These are phyloP conservation scores for Myioborus miniatus DNA, from an alignment of 2,797 vertebrate genomes.

Conservation along the genomic window DNA sequence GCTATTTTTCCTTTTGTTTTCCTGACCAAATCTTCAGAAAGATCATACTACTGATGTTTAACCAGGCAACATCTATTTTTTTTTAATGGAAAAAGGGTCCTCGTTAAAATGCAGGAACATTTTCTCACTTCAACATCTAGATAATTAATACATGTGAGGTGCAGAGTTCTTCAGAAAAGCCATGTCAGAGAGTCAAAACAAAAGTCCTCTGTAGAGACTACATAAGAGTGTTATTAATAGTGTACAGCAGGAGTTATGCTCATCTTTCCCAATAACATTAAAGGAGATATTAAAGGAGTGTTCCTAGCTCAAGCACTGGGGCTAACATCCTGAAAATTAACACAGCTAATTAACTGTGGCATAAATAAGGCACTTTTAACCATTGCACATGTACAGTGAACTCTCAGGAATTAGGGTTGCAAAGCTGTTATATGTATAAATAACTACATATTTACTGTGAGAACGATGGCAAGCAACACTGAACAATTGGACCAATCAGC, in stretches of 20 bases:
- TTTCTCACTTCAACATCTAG: background rate
- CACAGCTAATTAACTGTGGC: background rate
- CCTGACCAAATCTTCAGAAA: background rate
- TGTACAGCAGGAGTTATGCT: too few species aligned
- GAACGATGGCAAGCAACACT: background rate
- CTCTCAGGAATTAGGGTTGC: background rate
- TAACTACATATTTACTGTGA: background rate
- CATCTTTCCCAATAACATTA: background rate
- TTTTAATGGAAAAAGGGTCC: background rate
- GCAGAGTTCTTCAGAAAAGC: background rate
- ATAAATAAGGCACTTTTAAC: background rate
- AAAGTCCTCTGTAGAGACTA: background rate
- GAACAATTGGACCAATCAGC: background rate
- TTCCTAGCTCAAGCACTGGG: background rate
- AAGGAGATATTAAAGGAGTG: background rate
- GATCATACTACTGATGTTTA: background rate
- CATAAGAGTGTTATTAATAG: background rate
- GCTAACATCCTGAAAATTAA: background rate
- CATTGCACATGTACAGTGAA: background rate
- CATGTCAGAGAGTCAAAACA: background rate
- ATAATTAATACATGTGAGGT: background rate
- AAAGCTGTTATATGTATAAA: background rate
- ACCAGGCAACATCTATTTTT: background rate
- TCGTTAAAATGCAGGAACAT: background rate
- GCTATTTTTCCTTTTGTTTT: conserved; percentile 3